Evolutionary conservation across 2,113 vertebrate genomes (phyloP).

Genomic region (Atherinomorus stipes): DNA sequence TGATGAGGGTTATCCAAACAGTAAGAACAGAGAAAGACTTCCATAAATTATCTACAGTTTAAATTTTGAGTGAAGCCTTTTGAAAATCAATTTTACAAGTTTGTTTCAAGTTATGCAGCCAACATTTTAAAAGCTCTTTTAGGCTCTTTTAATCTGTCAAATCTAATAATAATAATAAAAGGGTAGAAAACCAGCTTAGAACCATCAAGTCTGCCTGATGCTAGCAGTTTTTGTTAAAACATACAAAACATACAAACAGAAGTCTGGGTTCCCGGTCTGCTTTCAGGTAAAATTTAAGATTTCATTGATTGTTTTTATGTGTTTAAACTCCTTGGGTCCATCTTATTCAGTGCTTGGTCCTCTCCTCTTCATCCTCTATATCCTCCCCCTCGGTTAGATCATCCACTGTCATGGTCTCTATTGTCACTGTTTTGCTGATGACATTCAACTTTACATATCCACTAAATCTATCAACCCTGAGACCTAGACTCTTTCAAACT

Average conservation of each 20-base stretch:
- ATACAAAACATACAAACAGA: not conserved
- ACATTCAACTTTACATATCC: too few species aligned
- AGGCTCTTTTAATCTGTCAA: not conserved
- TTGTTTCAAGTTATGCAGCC: constrained; percentile 24
- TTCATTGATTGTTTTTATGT: too few species aligned
- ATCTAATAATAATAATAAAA: not conserved
- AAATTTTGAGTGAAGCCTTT: constrained; percentile 19
- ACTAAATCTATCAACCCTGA: too few species aligned
- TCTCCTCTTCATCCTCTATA: too few species aligned
- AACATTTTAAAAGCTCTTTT: constrained; percentile 10
- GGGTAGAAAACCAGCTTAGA: not conserved
- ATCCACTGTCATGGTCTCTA: too few species aligned
- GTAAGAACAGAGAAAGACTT: constrained; percentile 18
- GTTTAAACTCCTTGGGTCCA: too few species aligned
- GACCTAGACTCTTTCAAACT: too few species aligned
- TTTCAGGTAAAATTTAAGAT: too few species aligned
- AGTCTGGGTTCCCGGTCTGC: too few species aligned
- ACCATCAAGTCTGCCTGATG: not conserved
- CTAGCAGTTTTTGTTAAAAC: not conserved
- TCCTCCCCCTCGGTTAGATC: too few species aligned
- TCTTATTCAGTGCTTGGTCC: too few species aligned
- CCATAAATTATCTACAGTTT: constrained; percentile 36
- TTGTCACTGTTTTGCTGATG: too few species aligned
- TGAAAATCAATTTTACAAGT: constrained; percentile 23
- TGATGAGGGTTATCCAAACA: constrained; percentile 45